Conservation (phyloP, 2,113 vertebrate species). For the Erythrocercus mccallii region DNA sequence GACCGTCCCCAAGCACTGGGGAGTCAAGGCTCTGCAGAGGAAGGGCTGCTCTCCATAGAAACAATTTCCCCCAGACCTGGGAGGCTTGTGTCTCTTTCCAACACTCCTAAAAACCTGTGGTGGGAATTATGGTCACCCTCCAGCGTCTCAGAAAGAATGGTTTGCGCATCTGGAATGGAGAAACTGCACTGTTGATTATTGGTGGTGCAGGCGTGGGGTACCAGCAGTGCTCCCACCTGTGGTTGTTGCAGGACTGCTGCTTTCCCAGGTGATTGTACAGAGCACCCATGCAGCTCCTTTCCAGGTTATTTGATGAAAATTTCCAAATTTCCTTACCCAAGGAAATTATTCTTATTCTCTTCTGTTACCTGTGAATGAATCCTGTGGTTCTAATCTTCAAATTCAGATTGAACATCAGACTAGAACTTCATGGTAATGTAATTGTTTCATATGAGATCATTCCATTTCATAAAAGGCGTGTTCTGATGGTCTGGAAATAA, state of each 20-base stretch:
- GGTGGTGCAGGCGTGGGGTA: fast-evolving
- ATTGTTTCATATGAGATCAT: constrained; percentile 30
- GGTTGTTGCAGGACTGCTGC: background rate
- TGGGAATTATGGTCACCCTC: background rate
- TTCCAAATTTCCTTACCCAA: background rate
- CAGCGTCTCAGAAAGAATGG: background rate
- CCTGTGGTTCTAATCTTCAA: background rate
- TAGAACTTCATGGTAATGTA: constrained; percentile 1
- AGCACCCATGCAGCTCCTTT: background rate
- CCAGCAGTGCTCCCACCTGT: background rate
- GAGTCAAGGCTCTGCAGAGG: background rate
- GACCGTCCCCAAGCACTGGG: background rate
- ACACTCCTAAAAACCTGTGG: background rate
- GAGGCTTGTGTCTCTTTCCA: background rate
- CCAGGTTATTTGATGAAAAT: background rate
- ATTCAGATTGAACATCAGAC: background rate
- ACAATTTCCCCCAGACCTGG: background rate
- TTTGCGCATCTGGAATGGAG: background rate
- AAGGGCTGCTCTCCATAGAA: background rate
- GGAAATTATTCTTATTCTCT: background rate
- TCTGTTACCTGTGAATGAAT: background rate
- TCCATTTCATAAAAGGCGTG: constrained; percentile 6
- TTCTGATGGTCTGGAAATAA: constrained; percentile 31
- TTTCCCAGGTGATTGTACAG: background rate
- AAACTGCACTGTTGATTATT: background rate